Evolutionary conservation across 2,113 vertebrate genomes (phyloP).

Genomic region (Hoplias malabaricus): DNA sequence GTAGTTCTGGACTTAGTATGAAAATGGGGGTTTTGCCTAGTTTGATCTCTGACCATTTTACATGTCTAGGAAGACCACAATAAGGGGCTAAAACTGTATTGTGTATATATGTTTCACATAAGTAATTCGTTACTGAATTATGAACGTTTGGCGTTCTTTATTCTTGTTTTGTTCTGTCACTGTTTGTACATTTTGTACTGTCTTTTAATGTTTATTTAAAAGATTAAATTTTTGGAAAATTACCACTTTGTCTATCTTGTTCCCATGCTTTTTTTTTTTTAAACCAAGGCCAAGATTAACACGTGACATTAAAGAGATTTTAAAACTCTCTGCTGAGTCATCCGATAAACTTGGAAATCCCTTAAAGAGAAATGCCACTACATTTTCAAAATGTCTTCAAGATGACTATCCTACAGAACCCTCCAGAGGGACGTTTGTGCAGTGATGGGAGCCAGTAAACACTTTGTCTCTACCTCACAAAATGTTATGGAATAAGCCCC

Average conservation of each 20-base stretch:
- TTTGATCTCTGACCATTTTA: background rate
- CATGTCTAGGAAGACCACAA: background rate
- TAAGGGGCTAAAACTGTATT: background rate
- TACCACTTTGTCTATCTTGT: background rate
- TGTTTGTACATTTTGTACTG: constrained; percentile 62
- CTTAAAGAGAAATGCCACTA: too few relatives aligned
- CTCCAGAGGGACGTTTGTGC: too few relatives aligned
- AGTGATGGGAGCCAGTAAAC: too few relatives aligned
- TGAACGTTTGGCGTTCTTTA: background rate
- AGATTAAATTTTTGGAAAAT: constrained; percentile 52
- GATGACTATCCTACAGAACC: too few relatives aligned
- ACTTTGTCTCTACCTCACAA: too few relatives aligned
- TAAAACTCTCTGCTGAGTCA: too few relatives aligned
- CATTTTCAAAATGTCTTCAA: too few relatives aligned
- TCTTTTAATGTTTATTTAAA: constrained; percentile 63
- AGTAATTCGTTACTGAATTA: too few relatives aligned
- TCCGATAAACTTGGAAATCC: too few relatives aligned
- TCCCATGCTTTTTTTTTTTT: background rate
- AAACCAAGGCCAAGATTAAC: background rate
- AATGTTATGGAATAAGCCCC: too few relatives aligned
- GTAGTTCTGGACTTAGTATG: background rate
- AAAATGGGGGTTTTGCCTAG: background rate
- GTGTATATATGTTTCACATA: background rate
- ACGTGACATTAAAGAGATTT: background rate
- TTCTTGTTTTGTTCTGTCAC: constrained; percentile 24